Percentiles rank a stretch among this genome's conserved stretches.
Evolutionary conservation across 2,113 vertebrate genomes (phyloP).

Genomic region (Peucedramus taeniatus): DNA sequence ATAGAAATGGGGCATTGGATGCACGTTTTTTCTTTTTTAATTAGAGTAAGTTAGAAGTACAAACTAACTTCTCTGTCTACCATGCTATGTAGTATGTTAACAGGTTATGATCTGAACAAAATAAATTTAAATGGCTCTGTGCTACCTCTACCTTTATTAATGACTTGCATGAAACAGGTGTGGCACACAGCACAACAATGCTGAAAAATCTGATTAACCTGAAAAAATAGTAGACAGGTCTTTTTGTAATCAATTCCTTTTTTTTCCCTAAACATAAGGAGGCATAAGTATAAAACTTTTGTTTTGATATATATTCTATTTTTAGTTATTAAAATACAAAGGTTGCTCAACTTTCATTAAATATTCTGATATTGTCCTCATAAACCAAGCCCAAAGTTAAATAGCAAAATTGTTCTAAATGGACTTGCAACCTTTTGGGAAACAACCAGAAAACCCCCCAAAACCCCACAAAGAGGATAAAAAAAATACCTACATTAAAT

Average conservation of each 20-base stretch:
- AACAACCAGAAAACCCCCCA: not conserved
- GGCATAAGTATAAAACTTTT: not conserved
- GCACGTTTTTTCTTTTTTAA: not conserved
- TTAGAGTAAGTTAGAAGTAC: not conserved
- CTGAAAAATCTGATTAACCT: not conserved
- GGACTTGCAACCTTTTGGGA: not conserved
- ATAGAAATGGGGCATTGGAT: not conserved
- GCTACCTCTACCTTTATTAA: not conserved
- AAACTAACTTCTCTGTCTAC: not conserved
- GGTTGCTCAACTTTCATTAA: not conserved
- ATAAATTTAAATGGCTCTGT: not conserved
- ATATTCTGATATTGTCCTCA: not conserved
- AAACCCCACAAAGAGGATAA: not conserved
- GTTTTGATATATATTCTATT: not conserved
- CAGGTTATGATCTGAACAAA: not conserved
- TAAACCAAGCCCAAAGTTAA: not conserved
- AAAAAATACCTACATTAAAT: not conserved
- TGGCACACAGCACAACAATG: not conserved
- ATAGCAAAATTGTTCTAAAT: not conserved
- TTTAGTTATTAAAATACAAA: not conserved
- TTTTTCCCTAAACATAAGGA: not conserved
- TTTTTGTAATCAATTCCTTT: not conserved
- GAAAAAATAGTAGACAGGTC: not conserved
- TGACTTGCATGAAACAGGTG: not conserved
- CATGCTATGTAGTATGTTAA: rapidly evolving